Conservation (phyloP, 1,140 invertebrate genomes). For the Eufriesea mexicana region DNA sequence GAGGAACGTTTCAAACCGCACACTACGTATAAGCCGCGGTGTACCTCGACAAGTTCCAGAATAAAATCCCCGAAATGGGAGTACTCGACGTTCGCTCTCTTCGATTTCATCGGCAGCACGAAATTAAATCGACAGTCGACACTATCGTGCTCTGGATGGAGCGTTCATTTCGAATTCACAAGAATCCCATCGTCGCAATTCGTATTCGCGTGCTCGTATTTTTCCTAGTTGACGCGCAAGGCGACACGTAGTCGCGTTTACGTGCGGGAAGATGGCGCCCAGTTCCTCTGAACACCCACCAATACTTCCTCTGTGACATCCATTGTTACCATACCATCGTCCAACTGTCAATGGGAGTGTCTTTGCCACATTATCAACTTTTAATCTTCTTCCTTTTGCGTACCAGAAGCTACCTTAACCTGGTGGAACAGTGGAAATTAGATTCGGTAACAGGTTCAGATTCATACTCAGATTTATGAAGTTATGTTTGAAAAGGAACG, state of each 20-base stretch:
- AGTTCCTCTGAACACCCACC: background rate
- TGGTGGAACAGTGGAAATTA: no score
- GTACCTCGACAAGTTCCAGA: background rate
- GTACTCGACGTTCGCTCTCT: no score
- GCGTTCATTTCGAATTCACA: background rate
- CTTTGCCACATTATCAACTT: conserved; percentile 31
- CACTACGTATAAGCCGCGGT: no score
- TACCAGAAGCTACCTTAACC: no score
- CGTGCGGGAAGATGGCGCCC: background rate
- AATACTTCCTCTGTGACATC: background rate
- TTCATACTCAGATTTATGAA: no score
- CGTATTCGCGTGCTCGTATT: background rate
- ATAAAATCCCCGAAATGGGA: background rate
- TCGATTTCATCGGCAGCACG: background rate
- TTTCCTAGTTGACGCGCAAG: background rate
- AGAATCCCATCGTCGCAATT: background rate
- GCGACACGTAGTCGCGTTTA: background rate
- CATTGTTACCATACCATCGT: background rate
- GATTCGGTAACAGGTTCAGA: no score
- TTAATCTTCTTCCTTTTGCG: no score
- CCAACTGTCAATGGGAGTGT: conserved; percentile 2
- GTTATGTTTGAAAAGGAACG: no score
- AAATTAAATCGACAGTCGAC: conserved; percentile 1
- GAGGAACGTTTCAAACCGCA: no score
- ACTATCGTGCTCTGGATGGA: no score